phyloP scores from a whole-genome alignment of 2,888 invertebrate genomes.

The Sphinx pinastri region DNA sequence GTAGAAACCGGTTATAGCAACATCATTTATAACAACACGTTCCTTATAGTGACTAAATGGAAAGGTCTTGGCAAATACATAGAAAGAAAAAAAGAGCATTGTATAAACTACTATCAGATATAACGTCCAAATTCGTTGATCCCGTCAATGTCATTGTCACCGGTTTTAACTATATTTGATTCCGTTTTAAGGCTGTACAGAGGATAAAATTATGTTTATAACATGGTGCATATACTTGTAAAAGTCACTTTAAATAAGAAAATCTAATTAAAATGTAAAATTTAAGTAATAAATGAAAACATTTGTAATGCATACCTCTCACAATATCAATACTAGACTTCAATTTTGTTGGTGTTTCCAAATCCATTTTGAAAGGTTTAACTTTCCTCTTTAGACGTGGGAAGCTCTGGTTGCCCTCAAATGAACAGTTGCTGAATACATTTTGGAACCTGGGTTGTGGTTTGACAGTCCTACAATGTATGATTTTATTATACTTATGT shows the following conservation, averaged over 20 bases:
- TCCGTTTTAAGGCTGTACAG: background rate
- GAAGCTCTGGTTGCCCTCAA: slow-evolving; percentile 86
- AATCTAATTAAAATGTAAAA: background rate
- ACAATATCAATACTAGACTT: slow-evolving; percentile 77
- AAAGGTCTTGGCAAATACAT: too few species aligned
- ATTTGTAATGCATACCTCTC: slow-evolving; percentile 63
- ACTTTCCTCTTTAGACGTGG: slow-evolving; percentile 72
- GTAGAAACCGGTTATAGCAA: too few species aligned
- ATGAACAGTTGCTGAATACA: slow-evolving; percentile 73
- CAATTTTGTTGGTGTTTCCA: slow-evolving; percentile 71
- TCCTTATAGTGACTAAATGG: too few species aligned
- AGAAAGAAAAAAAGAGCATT: too few species aligned
- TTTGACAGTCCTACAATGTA: slow-evolving; percentile 64
- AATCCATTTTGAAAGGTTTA: slow-evolving; percentile 70
- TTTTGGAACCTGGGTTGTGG: slow-evolving; percentile 52
- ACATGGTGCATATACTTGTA: too few species aligned
- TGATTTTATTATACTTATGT: too few species aligned
- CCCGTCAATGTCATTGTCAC: too few species aligned
- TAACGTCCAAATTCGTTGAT: too few species aligned
- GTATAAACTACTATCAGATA: too few species aligned
- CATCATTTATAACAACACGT: too few species aligned
- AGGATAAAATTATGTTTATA: background rate
- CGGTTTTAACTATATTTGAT: too few species aligned
- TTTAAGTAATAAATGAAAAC: background rate
- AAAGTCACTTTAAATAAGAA: too few species aligned